A percentile compares a stretch with the other conserved stretches of the same genome.
Evolutionary conservation across 2,797 vertebrate genomes (phyloP).

Genomic region (Gobionotothen gibberifrons): DNA sequence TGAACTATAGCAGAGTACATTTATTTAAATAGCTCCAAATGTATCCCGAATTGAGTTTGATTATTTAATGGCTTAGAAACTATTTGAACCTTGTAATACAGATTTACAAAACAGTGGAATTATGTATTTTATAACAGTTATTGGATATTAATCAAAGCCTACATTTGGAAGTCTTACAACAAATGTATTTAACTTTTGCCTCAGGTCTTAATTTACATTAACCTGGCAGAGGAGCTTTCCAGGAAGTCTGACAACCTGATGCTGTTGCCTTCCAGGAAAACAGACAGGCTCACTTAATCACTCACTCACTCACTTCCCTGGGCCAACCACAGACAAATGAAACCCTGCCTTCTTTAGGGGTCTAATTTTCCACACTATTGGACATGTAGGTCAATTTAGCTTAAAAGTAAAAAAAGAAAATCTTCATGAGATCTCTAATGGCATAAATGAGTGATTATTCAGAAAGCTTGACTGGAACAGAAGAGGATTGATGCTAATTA

Average conservation of each 20-base stretch:
- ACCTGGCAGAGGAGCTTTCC: constrained; percentile 21
- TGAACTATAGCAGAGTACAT: neutral
- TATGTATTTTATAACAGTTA: no score
- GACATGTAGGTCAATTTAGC: constrained; percentile 70
- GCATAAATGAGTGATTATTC: constrained; percentile 67
- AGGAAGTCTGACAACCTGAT: constrained; percentile 45
- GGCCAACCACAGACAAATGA: constrained; percentile 54
- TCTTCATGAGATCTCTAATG: constrained; percentile 52
- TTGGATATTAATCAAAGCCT: no score
- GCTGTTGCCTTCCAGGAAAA: constrained; percentile 45
- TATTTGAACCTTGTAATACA: neutral
- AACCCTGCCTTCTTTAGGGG: constrained; percentile 58
- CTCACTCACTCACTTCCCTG: constrained; percentile 26
- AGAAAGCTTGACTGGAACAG: constrained; percentile 55
- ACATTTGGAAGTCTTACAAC: neutral
- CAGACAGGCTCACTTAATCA: constrained; percentile 47
- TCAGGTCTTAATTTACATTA: constrained; percentile 17
- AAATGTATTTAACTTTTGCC: constrained; percentile 15
- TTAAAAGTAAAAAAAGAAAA: constrained; percentile 37
- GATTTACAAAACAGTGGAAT: no score
- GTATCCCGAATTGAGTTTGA: constrained; percentile 3
- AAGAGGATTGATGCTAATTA: constrained; percentile 52
- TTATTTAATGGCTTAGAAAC: neutral
- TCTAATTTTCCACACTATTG: constrained; percentile 74
- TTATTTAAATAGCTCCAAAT: no score